Conservation (phyloP, 2,888 invertebrate genomes). For the Rhorus exstirpatorius region DNA sequence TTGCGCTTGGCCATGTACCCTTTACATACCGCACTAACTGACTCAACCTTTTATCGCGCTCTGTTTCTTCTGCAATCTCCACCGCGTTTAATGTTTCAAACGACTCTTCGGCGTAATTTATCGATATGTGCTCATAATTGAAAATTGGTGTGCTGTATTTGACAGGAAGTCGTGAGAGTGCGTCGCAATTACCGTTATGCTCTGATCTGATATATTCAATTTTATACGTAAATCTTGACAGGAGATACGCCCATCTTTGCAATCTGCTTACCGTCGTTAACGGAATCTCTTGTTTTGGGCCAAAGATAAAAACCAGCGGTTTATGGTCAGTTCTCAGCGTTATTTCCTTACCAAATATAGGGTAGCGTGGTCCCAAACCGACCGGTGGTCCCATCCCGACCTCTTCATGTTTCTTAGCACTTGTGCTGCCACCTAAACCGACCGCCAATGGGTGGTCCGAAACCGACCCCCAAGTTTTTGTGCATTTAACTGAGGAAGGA, state of each 20-base stretch:
- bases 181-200: slow-evolving; percentile 56
- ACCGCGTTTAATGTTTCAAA: slow-evolving; percentile 11
- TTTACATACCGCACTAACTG: slow-evolving; percentile 25
- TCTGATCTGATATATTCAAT: slow-evolving; percentile 60
- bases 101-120: slow-evolving; percentile 43
- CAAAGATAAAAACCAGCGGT: slow-evolving; percentile 43
- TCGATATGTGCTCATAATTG: slow-evolving; percentile 18
- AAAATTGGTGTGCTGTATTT: slow-evolving; percentile 44
- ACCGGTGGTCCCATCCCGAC: no score
- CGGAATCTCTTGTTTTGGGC: slow-evolving; percentile 58
- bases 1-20: neutral
- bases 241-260: slow-evolving; percentile 63
- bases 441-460: no score
- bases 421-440: no score
- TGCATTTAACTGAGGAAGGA: no score
- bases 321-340: slow-evolving; percentile 63
- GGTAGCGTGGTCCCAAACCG: no score
- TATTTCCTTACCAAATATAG: slow-evolving; percentile 55
- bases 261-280: slow-evolving; percentile 37
- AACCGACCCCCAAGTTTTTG: no score
- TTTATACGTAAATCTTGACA: slow-evolving; percentile 60
- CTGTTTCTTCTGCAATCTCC: slow-evolving; percentile 45
- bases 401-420: no score
- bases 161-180: slow-evolving; percentile 58
- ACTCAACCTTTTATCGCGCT: slow-evolving; percentile 31